Base-by-base conservation (phyloP, 2,113 vertebrate species). In the Noturus placidus region DNA sequence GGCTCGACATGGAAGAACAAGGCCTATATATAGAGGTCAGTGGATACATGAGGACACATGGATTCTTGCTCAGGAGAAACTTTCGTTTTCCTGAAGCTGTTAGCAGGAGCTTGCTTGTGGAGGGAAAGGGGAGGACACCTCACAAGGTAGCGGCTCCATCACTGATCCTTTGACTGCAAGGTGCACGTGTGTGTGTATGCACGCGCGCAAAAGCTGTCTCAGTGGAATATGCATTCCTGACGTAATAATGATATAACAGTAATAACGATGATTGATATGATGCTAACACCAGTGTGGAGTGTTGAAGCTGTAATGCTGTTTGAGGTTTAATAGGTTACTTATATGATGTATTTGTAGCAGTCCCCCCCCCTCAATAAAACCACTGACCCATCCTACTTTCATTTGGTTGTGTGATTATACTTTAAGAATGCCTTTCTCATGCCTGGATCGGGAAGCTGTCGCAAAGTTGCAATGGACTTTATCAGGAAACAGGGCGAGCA, bases 341-440 rank as follows among this genome's bases (percentile, higher is more conserved):
- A 90, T 89, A 88, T 89, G 85, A 82, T 92, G 91, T 93, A 91
- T 92, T 91, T 93, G 89, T 93, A 92, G 91, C 92, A 92, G 85
- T 89, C 89, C 87, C 80, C 5, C 87, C 86, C 88, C 87, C 79
- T 85, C 86, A 93, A 93, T 92, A 92, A 91, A 93, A 92, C 88
- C 89, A 90, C 89, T 84, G 89, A 88, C 84, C 81, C 86, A 89
- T 89, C 87, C 74, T 30, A 22, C 54, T 67, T 83, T 10, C 19
- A 63, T 30, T 56, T 11, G 5, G 14, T 80, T 54, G 3, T 80
- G 80, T 70, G 8, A 80, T 54, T 85, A n/a, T n/a, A n/a, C n/a
- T n/a, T n/a, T n/a, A n/a, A n/a, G n/a, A n/a, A n/a, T n/a, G n/a
- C n/a, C n/a, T n/a, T n/a, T n/a, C n/a, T n/a, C n/a, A n/a, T n/a